Evolutionary conservation across 2,888 invertebrate species (phyloP), one percentile per base, ranked within the genome.

Genomic region (Sceliomorpha sp.): DNA sequence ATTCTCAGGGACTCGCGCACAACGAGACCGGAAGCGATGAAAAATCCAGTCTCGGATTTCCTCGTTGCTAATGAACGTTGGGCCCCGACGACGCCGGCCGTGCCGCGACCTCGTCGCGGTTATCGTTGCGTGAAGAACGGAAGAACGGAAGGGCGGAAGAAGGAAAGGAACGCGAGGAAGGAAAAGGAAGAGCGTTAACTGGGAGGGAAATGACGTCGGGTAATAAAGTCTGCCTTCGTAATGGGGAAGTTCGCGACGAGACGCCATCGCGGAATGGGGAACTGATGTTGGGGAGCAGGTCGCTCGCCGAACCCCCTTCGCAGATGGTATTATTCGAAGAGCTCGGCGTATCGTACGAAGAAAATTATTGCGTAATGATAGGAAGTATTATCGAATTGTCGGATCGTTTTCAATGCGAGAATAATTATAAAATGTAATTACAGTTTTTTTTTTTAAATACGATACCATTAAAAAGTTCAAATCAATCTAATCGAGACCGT

Each of bases 121-220:
- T 79, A 84, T 78, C 81, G 81, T 82, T 77, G 84, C 83, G 80
- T 78, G 80, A 85, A 78, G 73, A n/a, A n/a, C n/a, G n/a, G n/a
- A n/a, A n/a, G n/a, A n/a, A n/a, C n/a, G n/a, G n/a, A n/a, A n/a
- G n/a, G n/a, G n/a, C n/a, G n/a, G n/a, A n/a, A n/a, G 40, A 69
- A 29, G 73, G 70, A 74, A 81, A 78, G 77, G 66, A 79, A 77
- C 69, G 72, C 71, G 24, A 32, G 47, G 34, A 44, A 32, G 42
- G 60, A 69, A 62, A 68, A 37, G 37, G 53, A 45, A n/a, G 68
- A 51, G 59, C 26, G 59, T 50, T 58, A 67, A 63, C 51, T n/a
- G 59, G 47, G 66, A 40, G 66, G 62, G 66, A 64, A 39, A 66
- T 64, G 53, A 39, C 50, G 63, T 66, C 55, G 39, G 71, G 67